Conservation (phyloP, 2,113 vertebrate species). For the Pelecanoides urinatrix region DNA sequence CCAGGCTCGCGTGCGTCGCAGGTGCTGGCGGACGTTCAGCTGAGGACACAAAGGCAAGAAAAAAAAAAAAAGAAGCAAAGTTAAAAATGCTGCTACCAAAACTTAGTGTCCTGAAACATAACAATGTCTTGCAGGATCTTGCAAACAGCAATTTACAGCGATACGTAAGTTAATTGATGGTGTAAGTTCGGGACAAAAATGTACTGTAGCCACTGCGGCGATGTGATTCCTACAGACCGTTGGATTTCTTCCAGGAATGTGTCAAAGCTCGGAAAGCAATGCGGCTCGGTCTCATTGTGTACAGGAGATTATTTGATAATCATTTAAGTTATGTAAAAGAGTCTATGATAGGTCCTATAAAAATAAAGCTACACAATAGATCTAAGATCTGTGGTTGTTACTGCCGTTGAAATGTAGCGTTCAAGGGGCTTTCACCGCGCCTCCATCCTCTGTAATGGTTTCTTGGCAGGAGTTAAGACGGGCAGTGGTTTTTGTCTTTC, state of each 20-base stretch:
- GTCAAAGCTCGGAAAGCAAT: background rate
- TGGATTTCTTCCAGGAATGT: conserved; percentile 50
- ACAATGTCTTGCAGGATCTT: background rate
- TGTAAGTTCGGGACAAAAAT: background rate
- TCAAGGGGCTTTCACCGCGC: background rate
- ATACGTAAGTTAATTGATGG: background rate
- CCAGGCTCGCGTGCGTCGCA: background rate
- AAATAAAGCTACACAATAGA: conserved; percentile 48
- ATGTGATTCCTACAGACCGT: background rate
- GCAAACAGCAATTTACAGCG: background rate
- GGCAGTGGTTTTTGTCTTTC: conserved; percentile 1
- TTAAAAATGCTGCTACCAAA: conserved; percentile 14
- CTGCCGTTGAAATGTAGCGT: background rate
- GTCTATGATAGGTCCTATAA: conserved; percentile 52
- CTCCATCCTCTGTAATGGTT: background rate
- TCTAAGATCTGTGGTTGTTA: background rate
- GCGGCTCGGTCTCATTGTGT: conserved; percentile 24
- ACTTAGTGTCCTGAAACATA: background rate
- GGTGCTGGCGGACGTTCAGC: background rate
- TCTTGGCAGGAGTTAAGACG: conserved; percentile 37
- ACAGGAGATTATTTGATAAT: conserved; percentile 63
- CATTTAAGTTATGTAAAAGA: conserved; percentile 69
- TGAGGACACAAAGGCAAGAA: background rate
- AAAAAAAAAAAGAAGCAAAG: background rate
- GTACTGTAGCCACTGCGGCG: background rate